These are phyloP conservation scores for Zapus hudsonius DNA, from an alignment of 2,113 vertebrate species.

Conservation along the genomic window DNA sequence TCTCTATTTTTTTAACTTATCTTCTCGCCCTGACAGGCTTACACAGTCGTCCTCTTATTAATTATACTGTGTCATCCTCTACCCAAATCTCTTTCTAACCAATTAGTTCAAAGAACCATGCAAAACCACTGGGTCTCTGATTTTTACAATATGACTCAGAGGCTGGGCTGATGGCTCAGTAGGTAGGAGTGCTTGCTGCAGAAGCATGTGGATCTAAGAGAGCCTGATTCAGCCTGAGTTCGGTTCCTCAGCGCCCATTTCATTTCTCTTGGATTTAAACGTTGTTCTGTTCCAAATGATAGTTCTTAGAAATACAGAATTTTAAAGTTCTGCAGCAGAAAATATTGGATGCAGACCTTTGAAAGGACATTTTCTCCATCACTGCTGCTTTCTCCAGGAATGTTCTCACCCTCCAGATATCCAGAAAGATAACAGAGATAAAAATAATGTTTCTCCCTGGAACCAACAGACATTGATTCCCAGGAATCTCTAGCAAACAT, in stretches of 20 bases:
- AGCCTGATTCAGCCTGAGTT: too few species aligned
- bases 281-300: background rate
- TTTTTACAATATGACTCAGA: background rate
- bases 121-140: background rate
- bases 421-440: background rate
- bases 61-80: background rate
- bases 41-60: background rate
- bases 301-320: slow-evolving; percentile 26
- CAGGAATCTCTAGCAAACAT: background rate
- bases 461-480: background rate
- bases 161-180: too few species aligned
- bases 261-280: slow-evolving; percentile 18
- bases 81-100: background rate
- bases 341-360: background rate
- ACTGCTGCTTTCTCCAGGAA: background rate
- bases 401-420: slow-evolving; percentile 31
- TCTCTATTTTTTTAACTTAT: background rate
- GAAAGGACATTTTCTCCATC: background rate
- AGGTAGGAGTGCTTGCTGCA: too few species aligned
- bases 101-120: background rate
- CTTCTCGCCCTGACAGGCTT: background rate
- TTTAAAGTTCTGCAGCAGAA: background rate
- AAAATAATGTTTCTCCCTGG: background rate
- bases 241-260: background rate
- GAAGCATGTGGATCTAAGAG: too few species aligned